Conservation (phyloP, 1,140 invertebrate species). For the Vanessa atalanta region DNA sequence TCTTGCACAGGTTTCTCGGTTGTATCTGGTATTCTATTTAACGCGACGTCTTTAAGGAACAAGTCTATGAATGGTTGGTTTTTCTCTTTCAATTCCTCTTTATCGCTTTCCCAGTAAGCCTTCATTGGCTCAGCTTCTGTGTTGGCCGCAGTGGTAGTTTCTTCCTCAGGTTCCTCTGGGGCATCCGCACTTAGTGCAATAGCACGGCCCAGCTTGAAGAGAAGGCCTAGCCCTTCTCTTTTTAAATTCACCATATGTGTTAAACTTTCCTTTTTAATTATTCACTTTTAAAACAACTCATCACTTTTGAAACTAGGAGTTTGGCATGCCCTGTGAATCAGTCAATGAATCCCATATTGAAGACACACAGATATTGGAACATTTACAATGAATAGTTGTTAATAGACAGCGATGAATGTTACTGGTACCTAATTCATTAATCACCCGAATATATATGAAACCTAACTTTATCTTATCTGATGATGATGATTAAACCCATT, state of each 20-base stretch:
- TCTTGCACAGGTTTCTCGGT: conserved; percentile 67
- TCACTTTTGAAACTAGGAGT: conserved; percentile 63
- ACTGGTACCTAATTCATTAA: conserved; percentile 50
- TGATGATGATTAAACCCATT: conserved; percentile 50
- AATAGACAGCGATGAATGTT: conserved; percentile 54
- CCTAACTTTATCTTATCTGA: conserved; percentile 49
- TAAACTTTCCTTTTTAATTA: conserved; percentile 51
- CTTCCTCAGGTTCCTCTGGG: conserved; percentile 52
- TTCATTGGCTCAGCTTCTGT: conserved; percentile 66
- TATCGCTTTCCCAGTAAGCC: conserved; percentile 74
- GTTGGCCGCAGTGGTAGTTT: conserved; percentile 38
- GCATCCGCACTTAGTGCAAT: conserved; percentile 49
- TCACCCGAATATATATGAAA: conserved; percentile 48
- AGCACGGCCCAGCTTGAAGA: conserved; percentile 62
- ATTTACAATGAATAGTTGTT: conserved; percentile 57
- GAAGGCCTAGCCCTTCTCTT: conserved; percentile 73
- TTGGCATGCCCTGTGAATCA: conserved; percentile 78
- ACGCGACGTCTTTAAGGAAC: conserved; percentile 58
- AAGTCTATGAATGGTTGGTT: conserved; percentile 68
- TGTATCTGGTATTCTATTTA: conserved; percentile 70
- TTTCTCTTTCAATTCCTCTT: conserved; percentile 54
- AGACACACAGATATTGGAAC: conserved; percentile 78
- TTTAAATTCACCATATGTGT: conserved; percentile 75
- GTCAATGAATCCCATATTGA: conserved; percentile 75
- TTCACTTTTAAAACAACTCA: conserved; percentile 64